A percentile compares a stretch with the other conserved stretches of the same genome.
These are phyloP conservation scores for Platyrinchus mystaceus DNA, from an alignment of 2,797 vertebrate genomes.

Conservation along the genomic window DNA sequence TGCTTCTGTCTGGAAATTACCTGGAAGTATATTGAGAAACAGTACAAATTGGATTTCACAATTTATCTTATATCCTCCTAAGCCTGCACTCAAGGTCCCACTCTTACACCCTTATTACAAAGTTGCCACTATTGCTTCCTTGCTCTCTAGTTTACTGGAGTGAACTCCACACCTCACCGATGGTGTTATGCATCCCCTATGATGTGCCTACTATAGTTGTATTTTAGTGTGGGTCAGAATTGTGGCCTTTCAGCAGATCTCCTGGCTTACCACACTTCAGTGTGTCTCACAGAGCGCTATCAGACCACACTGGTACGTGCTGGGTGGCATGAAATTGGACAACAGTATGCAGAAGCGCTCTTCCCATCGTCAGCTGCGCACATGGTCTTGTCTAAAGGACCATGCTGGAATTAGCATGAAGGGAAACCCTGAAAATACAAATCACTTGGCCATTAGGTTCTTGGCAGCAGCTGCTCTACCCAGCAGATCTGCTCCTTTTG, in stretches of 20 bases:
- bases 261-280: not conserved
- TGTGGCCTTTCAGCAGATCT: not conserved
- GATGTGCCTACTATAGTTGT: accelerated
- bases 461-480: not conserved
- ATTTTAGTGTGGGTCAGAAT: not conserved
- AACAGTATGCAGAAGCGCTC: accelerated
- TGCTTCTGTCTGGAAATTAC: not conserved
- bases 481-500: not conserved
- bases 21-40: not conserved
- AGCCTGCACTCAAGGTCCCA: not conserved
- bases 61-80: not conserved
- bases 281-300: accelerated
- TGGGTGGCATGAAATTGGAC: not conserved
- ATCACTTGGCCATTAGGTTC: accelerated
- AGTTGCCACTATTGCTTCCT: not conserved
- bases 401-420: not conserved
- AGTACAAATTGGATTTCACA: not conserved
- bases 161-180: not conserved
- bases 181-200: not conserved
- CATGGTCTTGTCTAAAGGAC: not conserved
- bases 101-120: not conserved
- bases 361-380: accelerated
- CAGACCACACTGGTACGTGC: accelerated
- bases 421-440: not conserved
- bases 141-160: not conserved